phyloP scores from a whole-genome alignment of 2,888 invertebrate species.

The Monoplex corrugatus region DNA sequence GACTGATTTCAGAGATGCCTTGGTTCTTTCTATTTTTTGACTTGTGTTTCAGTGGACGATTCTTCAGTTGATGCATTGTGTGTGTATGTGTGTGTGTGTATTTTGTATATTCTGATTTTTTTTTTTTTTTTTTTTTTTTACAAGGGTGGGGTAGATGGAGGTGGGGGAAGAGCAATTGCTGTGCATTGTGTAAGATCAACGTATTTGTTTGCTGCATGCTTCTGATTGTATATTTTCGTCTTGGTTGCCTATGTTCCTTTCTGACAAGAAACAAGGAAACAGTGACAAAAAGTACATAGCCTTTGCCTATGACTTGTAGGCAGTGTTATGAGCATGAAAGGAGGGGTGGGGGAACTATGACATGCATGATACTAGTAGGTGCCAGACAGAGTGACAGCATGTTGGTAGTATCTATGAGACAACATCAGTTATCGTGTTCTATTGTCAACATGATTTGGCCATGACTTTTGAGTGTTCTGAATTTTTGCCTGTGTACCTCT shows the following conservation, averaged over 20 bases:
- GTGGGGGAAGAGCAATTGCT: neutral
- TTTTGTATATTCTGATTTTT: conserved; percentile 18
- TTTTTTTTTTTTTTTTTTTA: conserved; percentile 16
- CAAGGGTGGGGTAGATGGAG: neutral
- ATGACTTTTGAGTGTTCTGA: neutral
- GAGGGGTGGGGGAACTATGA: no score
- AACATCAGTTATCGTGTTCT: neutral
- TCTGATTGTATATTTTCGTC: neutral
- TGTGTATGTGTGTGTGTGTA: conserved; percentile 17
- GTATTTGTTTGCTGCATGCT: conserved; percentile 23
- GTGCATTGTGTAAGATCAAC: conserved; percentile 7
- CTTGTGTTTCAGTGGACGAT: conserved; percentile 36
- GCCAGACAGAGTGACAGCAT: neutral
- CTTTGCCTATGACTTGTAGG: neutral
- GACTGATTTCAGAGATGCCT: conserved; percentile 47
- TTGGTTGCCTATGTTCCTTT: neutral
- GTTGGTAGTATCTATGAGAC: neutral
- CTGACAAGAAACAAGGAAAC: neutral
- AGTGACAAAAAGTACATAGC: neutral
- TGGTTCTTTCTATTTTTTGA: conserved; percentile 38
- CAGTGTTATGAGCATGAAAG: neutral
- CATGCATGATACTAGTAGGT: conserved; percentile 13
- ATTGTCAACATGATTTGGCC: neutral
- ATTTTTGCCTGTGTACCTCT: neutral
- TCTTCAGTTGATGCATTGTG: conserved; percentile 32